Conservation (phyloP, 1,140 invertebrate species). For the Eubasilissa regina region DNA sequence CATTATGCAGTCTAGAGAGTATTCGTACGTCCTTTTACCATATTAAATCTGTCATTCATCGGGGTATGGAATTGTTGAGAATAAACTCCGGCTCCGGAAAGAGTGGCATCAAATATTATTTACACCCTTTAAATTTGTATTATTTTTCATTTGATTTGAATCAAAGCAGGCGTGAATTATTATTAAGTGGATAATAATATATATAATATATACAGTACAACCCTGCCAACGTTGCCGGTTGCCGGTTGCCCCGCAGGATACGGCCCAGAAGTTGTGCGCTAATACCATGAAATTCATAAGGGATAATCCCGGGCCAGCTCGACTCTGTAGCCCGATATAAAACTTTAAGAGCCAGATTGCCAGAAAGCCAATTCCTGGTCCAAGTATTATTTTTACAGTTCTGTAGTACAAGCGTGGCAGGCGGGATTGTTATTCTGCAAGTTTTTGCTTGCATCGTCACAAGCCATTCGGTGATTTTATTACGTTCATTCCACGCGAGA, state of each 20-base stretch:
- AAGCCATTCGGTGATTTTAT: not conserved
- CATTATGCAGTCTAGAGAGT: too few relatives aligned
- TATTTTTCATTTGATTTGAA: too few relatives aligned
- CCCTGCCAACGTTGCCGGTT: not conserved
- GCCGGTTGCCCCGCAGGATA: not conserved
- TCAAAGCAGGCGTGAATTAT: too few relatives aligned
- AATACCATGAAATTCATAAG: slow-evolving; percentile 41
- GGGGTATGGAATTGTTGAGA: too few relatives aligned
- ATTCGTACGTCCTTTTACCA: too few relatives aligned
- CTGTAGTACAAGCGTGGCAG: slow-evolving; percentile 17
- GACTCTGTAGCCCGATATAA: slow-evolving; percentile 31
- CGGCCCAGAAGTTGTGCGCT: slow-evolving; percentile 5
- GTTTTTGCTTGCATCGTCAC: slow-evolving; percentile 11
- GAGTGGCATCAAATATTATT: too few relatives aligned
- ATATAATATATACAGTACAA: not conserved
- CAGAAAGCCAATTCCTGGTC: slow-evolving; percentile 25
- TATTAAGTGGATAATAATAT: too few relatives aligned
- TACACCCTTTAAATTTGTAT: too few relatives aligned
- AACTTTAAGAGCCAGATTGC: slow-evolving; percentile 42
- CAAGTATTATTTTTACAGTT: slow-evolving; percentile 30
- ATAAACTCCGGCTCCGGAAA: too few relatives aligned
- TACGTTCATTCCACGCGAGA: too few relatives aligned
- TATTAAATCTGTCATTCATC: too few relatives aligned
- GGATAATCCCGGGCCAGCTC: slow-evolving; percentile 26
- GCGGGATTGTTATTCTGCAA: slow-evolving; percentile 14